Conservation (phyloP, 2,797 vertebrate genomes). For the Acanthopagrus latus region DNA sequence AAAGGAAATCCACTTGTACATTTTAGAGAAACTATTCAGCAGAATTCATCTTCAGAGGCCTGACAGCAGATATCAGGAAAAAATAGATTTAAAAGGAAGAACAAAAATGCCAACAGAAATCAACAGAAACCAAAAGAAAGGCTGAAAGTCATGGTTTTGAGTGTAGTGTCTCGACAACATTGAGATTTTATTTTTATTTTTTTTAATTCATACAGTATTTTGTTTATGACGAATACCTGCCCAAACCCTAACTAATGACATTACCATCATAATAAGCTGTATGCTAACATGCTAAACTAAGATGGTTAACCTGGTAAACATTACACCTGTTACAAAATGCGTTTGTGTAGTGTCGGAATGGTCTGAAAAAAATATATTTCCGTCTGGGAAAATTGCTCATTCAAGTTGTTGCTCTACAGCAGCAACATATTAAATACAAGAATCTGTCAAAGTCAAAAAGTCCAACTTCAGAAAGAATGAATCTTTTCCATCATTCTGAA, state of each 20-base stretch:
- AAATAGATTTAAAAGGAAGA: conserved; percentile 24
- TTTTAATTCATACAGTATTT: not conserved
- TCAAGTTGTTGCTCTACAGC: not conserved
- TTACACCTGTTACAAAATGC: not conserved
- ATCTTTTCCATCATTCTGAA: not conserved
- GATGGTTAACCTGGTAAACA: not conserved
- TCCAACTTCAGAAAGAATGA: not conserved
- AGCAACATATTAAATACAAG: too few species aligned
- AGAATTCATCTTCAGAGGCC: conserved; percentile 36
- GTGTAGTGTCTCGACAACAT: not conserved
- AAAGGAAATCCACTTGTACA: conserved; percentile 41
- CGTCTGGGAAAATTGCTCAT: too few species aligned
- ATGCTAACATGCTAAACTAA: not conserved
- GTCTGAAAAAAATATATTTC: too few species aligned
- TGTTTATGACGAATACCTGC: not conserved
- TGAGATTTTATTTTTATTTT: too few species aligned
- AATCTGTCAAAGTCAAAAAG: not conserved
- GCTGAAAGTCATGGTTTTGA: conserved; percentile 17
- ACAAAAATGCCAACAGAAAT: not conserved
- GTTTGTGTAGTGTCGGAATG: too few species aligned
- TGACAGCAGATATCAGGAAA: conserved; percentile 30
- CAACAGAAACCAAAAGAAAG: conserved; percentile 6
- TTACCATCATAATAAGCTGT: not conserved
- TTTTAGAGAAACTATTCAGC: conserved; percentile 46
- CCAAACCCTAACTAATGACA: not conserved